These are phyloP conservation scores for Phyllotis vaccarum DNA, from an alignment of 2,797 vertebrate genomes.

Conservation along the genomic window DNA sequence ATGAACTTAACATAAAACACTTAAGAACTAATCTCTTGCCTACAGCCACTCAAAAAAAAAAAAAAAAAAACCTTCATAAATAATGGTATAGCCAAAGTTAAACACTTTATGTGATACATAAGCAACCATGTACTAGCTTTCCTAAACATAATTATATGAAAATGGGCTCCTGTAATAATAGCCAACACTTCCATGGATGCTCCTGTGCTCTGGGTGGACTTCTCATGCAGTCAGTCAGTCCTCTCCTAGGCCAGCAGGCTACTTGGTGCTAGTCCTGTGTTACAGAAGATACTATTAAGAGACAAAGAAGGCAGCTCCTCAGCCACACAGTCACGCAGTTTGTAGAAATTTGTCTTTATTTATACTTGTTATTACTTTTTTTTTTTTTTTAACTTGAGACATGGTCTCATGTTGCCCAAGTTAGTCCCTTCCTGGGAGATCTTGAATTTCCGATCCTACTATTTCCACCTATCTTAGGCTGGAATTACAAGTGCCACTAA, in stretches of 20 bases:
- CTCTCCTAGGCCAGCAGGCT: neutral
- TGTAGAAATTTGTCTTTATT: constrained; percentile 15
- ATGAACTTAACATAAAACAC: constrained; percentile 30
- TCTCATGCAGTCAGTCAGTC: neutral
- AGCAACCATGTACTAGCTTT: neutral
- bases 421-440: neutral
- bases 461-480: neutral
- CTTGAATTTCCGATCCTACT: neutral
- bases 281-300: neutral
- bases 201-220: neutral
- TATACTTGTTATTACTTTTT: neutral
- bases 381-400: neutral
- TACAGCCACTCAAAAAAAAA: neutral
- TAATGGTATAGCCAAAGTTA: neutral
- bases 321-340: neutral
- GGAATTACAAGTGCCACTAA: neutral
- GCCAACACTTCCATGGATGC: neutral
- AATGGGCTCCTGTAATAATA: neutral
- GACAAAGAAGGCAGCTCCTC: neutral
- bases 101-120: neutral
- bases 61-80: neutral
- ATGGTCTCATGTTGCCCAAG: fast-evolving
- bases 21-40: neutral
- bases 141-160: neutral
- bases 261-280: neutral